Conservation (phyloP, 2,888 invertebrate species). For the Drosophila nigricruria region DNA sequence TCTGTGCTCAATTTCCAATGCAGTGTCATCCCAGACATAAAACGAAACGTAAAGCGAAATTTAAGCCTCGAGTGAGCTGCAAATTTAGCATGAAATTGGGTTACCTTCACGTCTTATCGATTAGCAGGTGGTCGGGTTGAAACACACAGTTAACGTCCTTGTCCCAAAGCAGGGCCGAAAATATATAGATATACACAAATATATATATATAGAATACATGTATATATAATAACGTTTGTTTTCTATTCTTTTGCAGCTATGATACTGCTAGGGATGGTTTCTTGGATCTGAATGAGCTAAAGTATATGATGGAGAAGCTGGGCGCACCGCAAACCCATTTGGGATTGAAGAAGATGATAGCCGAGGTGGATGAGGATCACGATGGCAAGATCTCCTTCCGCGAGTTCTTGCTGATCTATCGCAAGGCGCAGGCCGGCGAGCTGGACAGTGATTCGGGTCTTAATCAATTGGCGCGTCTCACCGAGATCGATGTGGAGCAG, state of each 20-base stretch:
- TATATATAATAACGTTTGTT: neutral
- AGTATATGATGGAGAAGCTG: constrained; percentile 98
- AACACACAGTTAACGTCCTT: constrained; percentile 36
- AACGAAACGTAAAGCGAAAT: constrained; percentile 20
- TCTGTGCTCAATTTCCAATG: constrained; percentile 25
- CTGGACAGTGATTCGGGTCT: constrained; percentile 94
- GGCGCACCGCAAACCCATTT: constrained; percentile 98
- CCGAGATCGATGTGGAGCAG: constrained; percentile 96
- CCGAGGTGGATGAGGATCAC: constrained; percentile 94
- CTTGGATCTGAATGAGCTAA: constrained; percentile 95
- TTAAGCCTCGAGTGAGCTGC: constrained; percentile 21
- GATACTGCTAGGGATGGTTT: constrained; percentile 95
- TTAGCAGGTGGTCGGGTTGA: constrained; percentile 43
- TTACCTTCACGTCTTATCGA: constrained; percentile 62
- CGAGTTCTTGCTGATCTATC: constrained; percentile 92
- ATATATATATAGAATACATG: neutral
- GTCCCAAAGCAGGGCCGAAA: neutral
- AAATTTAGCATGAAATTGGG: constrained; percentile 58
- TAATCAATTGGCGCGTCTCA: constrained; percentile 93
- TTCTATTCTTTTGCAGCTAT: constrained; percentile 88
- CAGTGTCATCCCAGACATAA: constrained; percentile 23
- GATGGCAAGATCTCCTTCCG: constrained; percentile 96
- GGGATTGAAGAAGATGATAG: constrained; percentile 97
- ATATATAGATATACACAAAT: neutral
- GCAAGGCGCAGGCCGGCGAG: constrained; percentile 96